Conservation (phyloP, 2,113 vertebrate genomes). For the Erythrolamprus reginae region DNA sequence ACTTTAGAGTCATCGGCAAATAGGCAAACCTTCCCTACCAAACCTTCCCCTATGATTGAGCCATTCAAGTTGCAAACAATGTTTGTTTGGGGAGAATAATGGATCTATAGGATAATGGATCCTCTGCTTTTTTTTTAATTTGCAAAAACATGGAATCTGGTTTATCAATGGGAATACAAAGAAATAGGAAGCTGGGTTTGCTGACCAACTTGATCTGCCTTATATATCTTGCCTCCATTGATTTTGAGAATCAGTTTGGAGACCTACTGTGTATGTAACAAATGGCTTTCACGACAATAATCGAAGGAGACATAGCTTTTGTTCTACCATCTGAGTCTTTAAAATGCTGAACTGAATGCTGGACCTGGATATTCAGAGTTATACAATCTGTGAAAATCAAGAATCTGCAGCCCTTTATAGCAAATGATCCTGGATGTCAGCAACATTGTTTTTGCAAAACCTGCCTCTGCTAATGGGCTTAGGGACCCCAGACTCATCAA, state of each 20-base stretch:
- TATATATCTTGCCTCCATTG: not conserved
- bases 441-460: too few relatives aligned
- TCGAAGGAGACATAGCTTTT: too few relatives aligned
- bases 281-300: not conserved
- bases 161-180: not conserved
- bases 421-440: not conserved
- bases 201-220: not conserved
- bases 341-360: not conserved
- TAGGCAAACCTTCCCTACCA: too few relatives aligned
- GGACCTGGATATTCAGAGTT: not conserved
- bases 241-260: not conserved
- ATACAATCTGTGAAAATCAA: not conserved
- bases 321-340: not conserved
- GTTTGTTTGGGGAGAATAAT: not conserved
- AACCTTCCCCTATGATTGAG: too few relatives aligned
- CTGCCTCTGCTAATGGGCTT: not conserved
- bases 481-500: not conserved
- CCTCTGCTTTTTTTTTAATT: too few relatives aligned
- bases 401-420: not conserved
- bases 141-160: not conserved
- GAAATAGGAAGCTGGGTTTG: not conserved
- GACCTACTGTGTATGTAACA: not conserved
- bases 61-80: not conserved
- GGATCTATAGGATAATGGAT: not conserved
- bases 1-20: too few relatives aligned